Evolutionary conservation across 2,888 invertebrate genomes (phyloP).

Genomic region (Junonia oenone): DNA sequence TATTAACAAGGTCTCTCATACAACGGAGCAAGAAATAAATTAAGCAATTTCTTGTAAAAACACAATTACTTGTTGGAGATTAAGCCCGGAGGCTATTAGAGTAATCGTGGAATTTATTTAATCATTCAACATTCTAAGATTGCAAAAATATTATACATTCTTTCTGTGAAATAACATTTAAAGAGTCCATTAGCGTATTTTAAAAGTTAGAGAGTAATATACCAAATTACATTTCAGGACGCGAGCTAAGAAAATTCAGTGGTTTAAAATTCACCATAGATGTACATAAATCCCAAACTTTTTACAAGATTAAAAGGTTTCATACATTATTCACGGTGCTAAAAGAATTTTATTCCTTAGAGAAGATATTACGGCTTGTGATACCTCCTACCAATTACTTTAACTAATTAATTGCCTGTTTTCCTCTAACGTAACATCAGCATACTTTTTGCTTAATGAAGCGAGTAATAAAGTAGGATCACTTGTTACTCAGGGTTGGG

Average conservation of each 20-base stretch:
- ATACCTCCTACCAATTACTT: slow-evolving; percentile 63
- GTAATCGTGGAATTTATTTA: not conserved
- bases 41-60: not conserved
- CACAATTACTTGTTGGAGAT: not conserved
- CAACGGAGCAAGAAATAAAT: not conserved
- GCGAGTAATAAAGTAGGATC: slow-evolving; percentile 53
- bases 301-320: slow-evolving; percentile 36
- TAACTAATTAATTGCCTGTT: slow-evolving; percentile 72
- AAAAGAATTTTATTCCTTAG: slow-evolving; percentile 58
- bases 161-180: not conserved
- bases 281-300: slow-evolving; percentile 22
- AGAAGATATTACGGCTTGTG: slow-evolving; percentile 52
- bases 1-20: not conserved
- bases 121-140: not conserved
- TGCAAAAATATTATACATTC: not conserved
- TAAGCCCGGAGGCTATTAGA: not conserved
- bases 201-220: not conserved
- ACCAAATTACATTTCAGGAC: slow-evolving; percentile 7
- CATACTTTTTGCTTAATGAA: slow-evolving; percentile 73
- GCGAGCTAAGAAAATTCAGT: slow-evolving; percentile 15
- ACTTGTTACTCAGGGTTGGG: slow-evolving; percentile 42
- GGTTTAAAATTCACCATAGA: slow-evolving; percentile 21
- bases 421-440: slow-evolving; percentile 63
- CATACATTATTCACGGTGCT: slow-evolving; percentile 53
- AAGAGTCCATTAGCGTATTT: not conserved